Percentiles rank a stretch among this genome's conserved stretches.
These are phyloP conservation scores for Hymenochirus boettgeri DNA, from an alignment of 2,113 vertebrate species.

Conservation along the genomic window DNA sequence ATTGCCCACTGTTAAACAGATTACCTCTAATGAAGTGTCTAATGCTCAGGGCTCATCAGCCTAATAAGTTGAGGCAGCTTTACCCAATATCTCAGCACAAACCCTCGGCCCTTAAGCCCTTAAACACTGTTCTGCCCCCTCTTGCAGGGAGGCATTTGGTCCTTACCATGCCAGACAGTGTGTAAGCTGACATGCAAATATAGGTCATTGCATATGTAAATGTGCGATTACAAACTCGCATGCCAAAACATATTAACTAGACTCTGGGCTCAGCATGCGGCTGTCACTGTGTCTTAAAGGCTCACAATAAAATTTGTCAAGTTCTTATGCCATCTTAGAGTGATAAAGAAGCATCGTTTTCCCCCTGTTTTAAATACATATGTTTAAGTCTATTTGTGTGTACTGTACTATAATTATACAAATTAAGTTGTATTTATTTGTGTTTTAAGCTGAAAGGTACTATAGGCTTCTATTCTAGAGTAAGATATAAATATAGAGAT, in stretches of 20 bases:
- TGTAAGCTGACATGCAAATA: slow-evolving; percentile 99
- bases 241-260: slow-evolving; percentile 98
- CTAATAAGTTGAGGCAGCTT: slow-evolving; percentile 96
- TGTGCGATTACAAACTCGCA: slow-evolving; percentile 97
- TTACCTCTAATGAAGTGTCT: slow-evolving; percentile 99
- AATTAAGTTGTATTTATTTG: too few species aligned
- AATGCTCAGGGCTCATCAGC: slow-evolving; percentile 90
- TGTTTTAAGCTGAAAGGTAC: too few species aligned
- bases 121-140: slow-evolving; percentile 84
- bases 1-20: slow-evolving; percentile 99
- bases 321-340: slow-evolving; percentile 60
- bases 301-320: slow-evolving; percentile 93
- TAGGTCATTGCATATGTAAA: slow-evolving; percentile 99
- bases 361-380: slow-evolving; percentile 19
- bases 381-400: slow-evolving; percentile 6
- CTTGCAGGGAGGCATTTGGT: slow-evolving; percentile 85
- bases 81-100: slow-evolving; percentile 93
- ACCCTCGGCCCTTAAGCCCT: slow-evolving; percentile 76
- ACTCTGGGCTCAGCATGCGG: slow-evolving; percentile 97
- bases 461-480: too few species aligned
- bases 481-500: too few species aligned
- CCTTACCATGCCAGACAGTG: slow-evolving; percentile 95
- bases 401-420: too few species aligned
- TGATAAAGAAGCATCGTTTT: slow-evolving; percentile 19
- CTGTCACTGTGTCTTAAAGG: slow-evolving; percentile 90